phyloP scores from a whole-genome alignment of 2,888 invertebrate genomes.

The Deilephila elpenor region DNA sequence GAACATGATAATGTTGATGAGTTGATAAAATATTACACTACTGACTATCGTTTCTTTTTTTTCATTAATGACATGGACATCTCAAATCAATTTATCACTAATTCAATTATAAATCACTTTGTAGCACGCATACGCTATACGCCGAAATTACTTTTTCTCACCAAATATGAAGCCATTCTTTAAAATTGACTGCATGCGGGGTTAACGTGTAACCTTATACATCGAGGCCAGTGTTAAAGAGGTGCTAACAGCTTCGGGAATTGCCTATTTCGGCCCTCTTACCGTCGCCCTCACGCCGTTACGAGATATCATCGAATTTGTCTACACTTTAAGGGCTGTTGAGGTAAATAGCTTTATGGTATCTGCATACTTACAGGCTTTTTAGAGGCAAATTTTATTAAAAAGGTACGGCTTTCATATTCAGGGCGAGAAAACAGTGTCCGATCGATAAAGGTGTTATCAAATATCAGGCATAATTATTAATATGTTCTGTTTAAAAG shows the following conservation, averaged over 20 bases:
- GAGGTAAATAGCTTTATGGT: slow-evolving; percentile 21
- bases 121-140: too few species aligned
- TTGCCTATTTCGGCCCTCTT: slow-evolving; percentile 30
- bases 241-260: slow-evolving; percentile 25
- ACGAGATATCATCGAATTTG: slow-evolving; percentile 21
- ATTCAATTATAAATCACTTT: too few species aligned
- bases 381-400: background rate
- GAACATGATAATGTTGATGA: too few species aligned
- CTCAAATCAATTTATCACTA: too few species aligned
- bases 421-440: too few species aligned
- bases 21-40: too few species aligned
- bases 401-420: background rate
- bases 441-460: too few species aligned
- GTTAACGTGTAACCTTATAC: background rate
- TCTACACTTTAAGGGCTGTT: slow-evolving; percentile 8
- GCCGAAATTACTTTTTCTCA: too few species aligned
- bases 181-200: background rate
- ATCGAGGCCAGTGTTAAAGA: slow-evolving; percentile 10
- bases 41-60: too few species aligned
- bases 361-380: background rate
- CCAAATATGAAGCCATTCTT: background rate
- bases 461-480: too few species aligned
- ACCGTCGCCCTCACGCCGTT: slow-evolving; percentile 14
- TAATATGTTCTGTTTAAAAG: too few species aligned
- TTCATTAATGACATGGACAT: too few species aligned